These are phyloP conservation scores for Channa striata DNA, from an alignment of 2,797 vertebrate genomes.

Conservation along the genomic window DNA sequence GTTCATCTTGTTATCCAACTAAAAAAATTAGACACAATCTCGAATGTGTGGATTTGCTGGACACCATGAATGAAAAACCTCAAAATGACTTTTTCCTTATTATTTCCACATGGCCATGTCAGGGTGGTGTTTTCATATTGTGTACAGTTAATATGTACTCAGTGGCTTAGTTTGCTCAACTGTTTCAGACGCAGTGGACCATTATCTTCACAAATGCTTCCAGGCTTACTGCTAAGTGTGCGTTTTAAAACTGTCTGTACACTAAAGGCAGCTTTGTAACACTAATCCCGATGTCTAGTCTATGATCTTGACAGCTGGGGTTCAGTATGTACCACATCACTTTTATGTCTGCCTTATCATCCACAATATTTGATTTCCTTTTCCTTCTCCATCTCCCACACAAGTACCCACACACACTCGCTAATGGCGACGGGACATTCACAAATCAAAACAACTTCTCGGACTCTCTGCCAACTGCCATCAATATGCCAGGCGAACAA, in stretches of 20 bases:
- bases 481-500: not conserved
- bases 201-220: slow-evolving; percentile 27
- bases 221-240: slow-evolving; percentile 14
- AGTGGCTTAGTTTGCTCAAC: slow-evolving; percentile 1
- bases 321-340: not conserved
- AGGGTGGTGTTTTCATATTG: too few species aligned
- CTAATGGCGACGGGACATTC: not conserved
- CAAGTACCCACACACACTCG: not conserved
- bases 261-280: slow-evolving; percentile 14
- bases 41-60: slow-evolving; percentile 8
- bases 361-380: not conserved
- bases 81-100: slow-evolving; percentile 28
- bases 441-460: slow-evolving; percentile 1
- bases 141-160: slow-evolving; percentile 12
- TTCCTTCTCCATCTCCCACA: not conserved
- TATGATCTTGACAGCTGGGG: not conserved
- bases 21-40: too few species aligned
- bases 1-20: too few species aligned
- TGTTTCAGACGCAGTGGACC: slow-evolving; percentile 31
- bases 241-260: not conserved
- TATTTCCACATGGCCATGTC: slow-evolving; percentile 22
- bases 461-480: not conserved
- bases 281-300: not conserved
- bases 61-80: slow-evolving; percentile 5
- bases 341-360: not conserved